Evolutionary conservation across 2,888 invertebrate genomes (phyloP).

Genomic region (Yponomeuta evonymella): DNA sequence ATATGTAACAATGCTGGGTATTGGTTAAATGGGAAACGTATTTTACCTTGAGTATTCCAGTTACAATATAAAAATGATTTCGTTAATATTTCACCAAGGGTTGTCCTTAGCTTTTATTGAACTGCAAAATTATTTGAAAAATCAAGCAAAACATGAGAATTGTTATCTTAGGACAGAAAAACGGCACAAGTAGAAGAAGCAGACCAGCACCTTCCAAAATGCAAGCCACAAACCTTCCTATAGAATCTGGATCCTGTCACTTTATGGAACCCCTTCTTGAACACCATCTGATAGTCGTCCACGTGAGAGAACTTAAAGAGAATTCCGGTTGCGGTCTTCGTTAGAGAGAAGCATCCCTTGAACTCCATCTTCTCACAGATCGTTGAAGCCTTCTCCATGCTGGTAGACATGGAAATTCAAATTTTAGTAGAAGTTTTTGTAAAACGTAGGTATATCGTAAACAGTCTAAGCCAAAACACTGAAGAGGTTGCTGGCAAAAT

Average conservation of each 20-base stretch:
- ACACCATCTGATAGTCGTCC: conserved; percentile 90
- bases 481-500: too few relatives aligned
- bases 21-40: too few relatives aligned
- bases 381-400: conserved; percentile 89
- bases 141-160: background rate
- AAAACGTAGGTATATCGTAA: too few relatives aligned
- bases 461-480: too few relatives aligned
- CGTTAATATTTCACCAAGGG: too few relatives aligned
- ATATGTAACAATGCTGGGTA: too few relatives aligned
- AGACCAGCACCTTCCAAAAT: conserved; percentile 12
- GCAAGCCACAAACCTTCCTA: conserved; percentile 80
- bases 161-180: background rate
- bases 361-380: conserved; percentile 94
- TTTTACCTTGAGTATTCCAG: too few relatives aligned
- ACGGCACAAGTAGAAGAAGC: conserved; percentile 18
- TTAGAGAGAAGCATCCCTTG: conserved; percentile 89
- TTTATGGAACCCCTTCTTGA: conserved; percentile 91
- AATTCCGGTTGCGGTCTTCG: conserved; percentile 92
- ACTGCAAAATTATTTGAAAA: too few relatives aligned
- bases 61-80: too few relatives aligned
- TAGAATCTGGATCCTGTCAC: conserved; percentile 91
- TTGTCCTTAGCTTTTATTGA: too few relatives aligned
- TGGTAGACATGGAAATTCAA: conserved; percentile 33
- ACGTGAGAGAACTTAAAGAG: conserved; percentile 92
- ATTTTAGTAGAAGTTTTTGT: too few relatives aligned